Evolutionary conservation across 2,113 vertebrate genomes (phyloP), one percentile per base, ranked within the genome.

Genomic region (Prochilodus magdalenae): DNA sequence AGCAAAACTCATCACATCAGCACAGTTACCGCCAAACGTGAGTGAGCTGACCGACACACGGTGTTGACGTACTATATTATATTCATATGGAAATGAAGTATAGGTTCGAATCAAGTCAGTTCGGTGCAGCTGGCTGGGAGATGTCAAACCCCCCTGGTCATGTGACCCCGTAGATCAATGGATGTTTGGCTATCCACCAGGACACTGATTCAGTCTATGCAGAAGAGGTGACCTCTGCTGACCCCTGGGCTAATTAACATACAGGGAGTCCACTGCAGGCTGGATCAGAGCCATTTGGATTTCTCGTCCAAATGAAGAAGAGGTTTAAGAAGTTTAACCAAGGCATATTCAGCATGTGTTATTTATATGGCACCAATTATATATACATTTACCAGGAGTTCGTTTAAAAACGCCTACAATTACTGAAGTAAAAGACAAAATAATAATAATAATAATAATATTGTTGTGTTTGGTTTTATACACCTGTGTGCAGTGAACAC

Each of bases 221-320:
- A 33, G 55, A 5, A 51, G 10, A 13, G 53, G 29, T 24, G 66
- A 82, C 36, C 80, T 53, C 27, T 26, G 70, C 55, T 79, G 76
- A 82, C 75, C 84, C 75, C 65, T 69, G 26, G 7, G 57, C 75
- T 78, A 14, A 83, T 83, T 83, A 71, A 62, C 82, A 70, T n/a
- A 49, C 53, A 76, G 26, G 22, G 53, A 27, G 55, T 79, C 55
- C 66, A 66, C 40, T 51, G 40, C 59, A 73, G 83, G 40, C 40
- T 44, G 40, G 8, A 10, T 63, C 67, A 51, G 47, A 29, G 20
- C 18, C 57, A 65, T 80, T 49, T 65, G 44, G 5, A 71, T 26
- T 36, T 29, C 20, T 5, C 20, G 29, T 66, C 63, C 29, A 33
- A 7, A 33, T 0, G 15, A 6, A 36, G 33, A 36, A 66, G 29